These are phyloP conservation scores for Osmerus eperlanus DNA, from an alignment of 2,113 vertebrate genomes.

Conservation along the genomic window DNA sequence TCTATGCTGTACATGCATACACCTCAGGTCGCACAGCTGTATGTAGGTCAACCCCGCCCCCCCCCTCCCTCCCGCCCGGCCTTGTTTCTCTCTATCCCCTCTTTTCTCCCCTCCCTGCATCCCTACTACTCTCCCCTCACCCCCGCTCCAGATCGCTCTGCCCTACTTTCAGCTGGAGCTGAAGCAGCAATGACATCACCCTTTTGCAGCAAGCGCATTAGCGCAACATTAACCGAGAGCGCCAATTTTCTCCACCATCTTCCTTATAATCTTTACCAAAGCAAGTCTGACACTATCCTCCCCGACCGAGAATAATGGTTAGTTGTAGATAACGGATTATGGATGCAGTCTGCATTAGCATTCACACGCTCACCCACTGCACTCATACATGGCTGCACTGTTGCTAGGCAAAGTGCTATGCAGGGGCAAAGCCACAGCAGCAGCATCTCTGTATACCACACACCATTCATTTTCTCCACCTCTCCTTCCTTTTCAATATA, in stretches of 20 bases:
- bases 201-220: conserved; percentile 31
- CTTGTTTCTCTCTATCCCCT: conserved; percentile 30
- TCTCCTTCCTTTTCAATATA: conserved; percentile 1
- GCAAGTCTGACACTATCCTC: conserved; percentile 14
- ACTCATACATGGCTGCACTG: conserved; percentile 43
- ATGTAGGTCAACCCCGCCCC: conserved; percentile 72
- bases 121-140: conserved; percentile 1
- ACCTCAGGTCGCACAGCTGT: conserved; percentile 70
- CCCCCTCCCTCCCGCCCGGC: background rate
- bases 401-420: conserved; percentile 50
- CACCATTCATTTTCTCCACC: conserved; percentile 16
- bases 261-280: conserved; percentile 23
- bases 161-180: conserved; percentile 73
- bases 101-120: conserved; percentile 12
- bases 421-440: background rate
- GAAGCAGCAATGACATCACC: conserved; percentile 67
- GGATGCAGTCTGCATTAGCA: conserved; percentile 46
- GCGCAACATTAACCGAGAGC: conserved; percentile 30
- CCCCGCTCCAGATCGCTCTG: conserved; percentile 55
- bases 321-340: conserved; percentile 23
- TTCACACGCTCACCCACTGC: conserved; percentile 24
- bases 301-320: conserved; percentile 32
- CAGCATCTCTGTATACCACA: background rate
- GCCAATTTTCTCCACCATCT: conserved; percentile 20
- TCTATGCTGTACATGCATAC: conserved; percentile 24